Evolutionary conservation across 2,888 invertebrate species (phyloP).

Genomic region (Polyploca ridens): DNA sequence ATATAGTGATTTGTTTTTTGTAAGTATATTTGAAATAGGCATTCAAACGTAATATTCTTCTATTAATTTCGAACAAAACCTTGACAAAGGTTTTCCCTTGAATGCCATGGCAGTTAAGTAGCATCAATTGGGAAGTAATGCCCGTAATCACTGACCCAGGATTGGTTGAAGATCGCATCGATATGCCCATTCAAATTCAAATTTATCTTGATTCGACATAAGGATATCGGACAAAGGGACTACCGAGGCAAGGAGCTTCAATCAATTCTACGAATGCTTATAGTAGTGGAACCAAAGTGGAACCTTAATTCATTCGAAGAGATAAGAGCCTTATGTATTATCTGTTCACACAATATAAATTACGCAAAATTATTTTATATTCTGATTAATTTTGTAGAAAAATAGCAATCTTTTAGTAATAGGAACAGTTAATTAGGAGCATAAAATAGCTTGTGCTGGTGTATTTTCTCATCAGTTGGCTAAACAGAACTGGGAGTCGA

Average conservation of each 20-base stretch:
- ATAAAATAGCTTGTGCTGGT: constrained; percentile 18
- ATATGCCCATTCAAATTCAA: constrained; percentile 5
- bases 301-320: neutral
- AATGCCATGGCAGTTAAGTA: neutral
- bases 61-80: neutral
- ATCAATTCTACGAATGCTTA: neutral
- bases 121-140: neutral
- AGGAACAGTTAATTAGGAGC: constrained; percentile 10
- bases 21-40: too few species aligned
- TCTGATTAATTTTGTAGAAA: too few species aligned
- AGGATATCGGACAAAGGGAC: constrained; percentile 2
- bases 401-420: too few species aligned
- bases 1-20: too few species aligned
- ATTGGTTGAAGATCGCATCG: neutral
- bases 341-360: neutral
- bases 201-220: constrained; percentile 8
- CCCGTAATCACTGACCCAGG: constrained; percentile 15
- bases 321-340: neutral
- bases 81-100: neutral
- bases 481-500: constrained; percentile 38
- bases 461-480: constrained; percentile 33
- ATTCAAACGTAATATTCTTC: neutral
- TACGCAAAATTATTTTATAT: too few species aligned
- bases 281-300: neutral
- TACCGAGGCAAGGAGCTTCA: neutral